Evolutionary conservation across 30 jellyfish, hydroid and myxozoan genomes (phyloP).

Genomic region (Aurelia coerulea): DNA sequence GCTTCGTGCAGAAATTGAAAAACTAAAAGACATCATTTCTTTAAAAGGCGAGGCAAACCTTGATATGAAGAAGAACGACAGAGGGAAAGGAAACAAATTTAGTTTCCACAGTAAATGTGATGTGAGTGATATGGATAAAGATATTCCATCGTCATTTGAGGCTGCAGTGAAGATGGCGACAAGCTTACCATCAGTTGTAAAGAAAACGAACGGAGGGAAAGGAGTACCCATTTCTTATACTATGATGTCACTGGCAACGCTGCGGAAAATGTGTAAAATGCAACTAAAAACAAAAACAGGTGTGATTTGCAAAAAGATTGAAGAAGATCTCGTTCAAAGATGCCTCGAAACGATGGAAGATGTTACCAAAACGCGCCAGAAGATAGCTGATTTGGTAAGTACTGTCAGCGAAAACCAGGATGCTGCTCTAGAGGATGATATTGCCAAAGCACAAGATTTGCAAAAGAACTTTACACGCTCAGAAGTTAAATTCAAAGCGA

Average conservation of each 20-base stretch:
- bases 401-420: conserved; percentile 12
- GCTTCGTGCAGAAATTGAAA: conserved; percentile 50
- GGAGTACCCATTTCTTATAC: conserved; percentile 53
- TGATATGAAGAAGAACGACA: conserved; percentile 8
- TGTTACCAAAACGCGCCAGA: conserved; percentile 31
- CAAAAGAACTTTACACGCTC: conserved; percentile 42
- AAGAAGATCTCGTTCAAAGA: conserved; percentile 12
- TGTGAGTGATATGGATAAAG: conserved; percentile 37
- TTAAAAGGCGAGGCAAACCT: conserved; percentile 48
- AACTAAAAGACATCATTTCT: conserved; percentile 19
- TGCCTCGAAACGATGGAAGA: conserved; percentile 48
- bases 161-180: conserved; percentile 45
- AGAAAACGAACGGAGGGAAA: conserved; percentile 56
- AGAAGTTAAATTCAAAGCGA: conserved; percentile 40
- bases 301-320: conserved; percentile 32
- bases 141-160: conserved; percentile 63
- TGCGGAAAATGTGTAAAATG: conserved; percentile 56
- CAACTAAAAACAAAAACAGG: neutral
- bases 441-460: conserved; percentile 41
- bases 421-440: neutral
- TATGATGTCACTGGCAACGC: conserved; percentile 40
- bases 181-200: conserved; percentile 42
- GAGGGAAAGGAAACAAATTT: conserved; percentile 15
- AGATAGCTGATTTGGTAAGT: conserved; percentile 36
- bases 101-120: conserved; percentile 59